These are phyloP conservation scores for Neoitamus cyanurus DNA, from an alignment of 2,888 invertebrate species.

Conservation along the genomic window DNA sequence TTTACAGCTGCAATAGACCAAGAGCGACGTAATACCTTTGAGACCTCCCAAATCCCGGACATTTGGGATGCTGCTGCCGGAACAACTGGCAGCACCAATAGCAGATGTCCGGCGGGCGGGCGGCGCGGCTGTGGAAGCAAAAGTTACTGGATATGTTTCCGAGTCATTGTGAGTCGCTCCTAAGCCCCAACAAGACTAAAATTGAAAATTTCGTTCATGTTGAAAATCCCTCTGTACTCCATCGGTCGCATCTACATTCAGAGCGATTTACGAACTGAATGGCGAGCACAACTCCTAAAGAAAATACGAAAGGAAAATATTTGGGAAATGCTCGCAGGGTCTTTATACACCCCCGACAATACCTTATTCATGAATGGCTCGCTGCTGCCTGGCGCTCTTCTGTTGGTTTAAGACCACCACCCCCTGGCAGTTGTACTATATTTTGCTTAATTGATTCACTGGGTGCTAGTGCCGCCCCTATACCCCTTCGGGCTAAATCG, in stretches of 20 bases:
- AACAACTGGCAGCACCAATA: neutral
- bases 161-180: neutral
- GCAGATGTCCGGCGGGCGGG: neutral
- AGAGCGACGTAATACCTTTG: neutral
- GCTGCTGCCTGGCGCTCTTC: neutral
- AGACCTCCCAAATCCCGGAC: constrained; percentile 7
- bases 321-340: neutral
- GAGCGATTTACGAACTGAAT: neutral
- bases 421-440: neutral
- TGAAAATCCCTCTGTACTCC: constrained; percentile 5
- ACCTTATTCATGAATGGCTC: neutral
- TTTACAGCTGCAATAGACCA: constrained; percentile 10
- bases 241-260: neutral
- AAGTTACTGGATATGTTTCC: neutral
- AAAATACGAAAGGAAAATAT: constrained; percentile 24
- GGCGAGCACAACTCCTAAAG: neutral
- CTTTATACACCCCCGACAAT: neutral
- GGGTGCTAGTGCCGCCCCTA: neutral
- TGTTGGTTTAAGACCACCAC: neutral
- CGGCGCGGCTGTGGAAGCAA: neutral
- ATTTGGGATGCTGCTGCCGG: neutral
- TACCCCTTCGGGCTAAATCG: neutral
- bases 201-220: constrained; percentile 22
- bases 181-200: neutral
- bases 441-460: constrained; percentile 20